Evolutionary conservation across 2,113 vertebrate species (phyloP), one percentile per base, ranked within the genome.

Genomic region (Sterrhoptilus dennistouni): DNA sequence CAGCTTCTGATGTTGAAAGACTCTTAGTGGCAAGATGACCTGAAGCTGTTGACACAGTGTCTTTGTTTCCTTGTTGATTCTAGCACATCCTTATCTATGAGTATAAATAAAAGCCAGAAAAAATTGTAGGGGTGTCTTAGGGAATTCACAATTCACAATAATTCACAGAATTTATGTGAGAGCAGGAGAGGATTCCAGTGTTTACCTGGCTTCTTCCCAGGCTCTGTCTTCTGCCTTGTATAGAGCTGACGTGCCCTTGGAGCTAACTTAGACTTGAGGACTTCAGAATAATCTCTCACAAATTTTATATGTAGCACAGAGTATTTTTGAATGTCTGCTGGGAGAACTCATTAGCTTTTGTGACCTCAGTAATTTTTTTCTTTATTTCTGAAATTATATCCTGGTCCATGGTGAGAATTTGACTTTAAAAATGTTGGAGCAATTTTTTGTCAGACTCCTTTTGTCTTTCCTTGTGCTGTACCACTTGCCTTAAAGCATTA

Each of bases 51-150:
- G 89, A 96, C 81, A 78, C 40, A 6, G 61, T 69, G 31, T 47
- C 52, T 71, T 76, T 90, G 80, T 80, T 93, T 95, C 28, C 28
- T 33, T 94, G 65, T 65, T 93, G 86, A 81, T 91, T 93, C 42
- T 47, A 92, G 61, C 31, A 60, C 42, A 87, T 82, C n/a, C 40
- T 87, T 76, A 42, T 23, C 36, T 81, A 17, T 12, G 45, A 90
- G 44, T 65, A 40, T 49, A 85, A 72, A 95, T 83, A 71, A 76
- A 40, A 61, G 24, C 5, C 21, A 72, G 45, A 35, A 60, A 69
- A 86, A 90, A 18, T 5, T 12, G 7, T 21, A 28, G 14, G 5
- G 12, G 5, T 47, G 12, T 89, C 52, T 44, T 42, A 28, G 24
- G n/a, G 35, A 63, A 82, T 52, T 87, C 42, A 14, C 14, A 71